Percentiles rank a stretch among this genome's conserved stretches.
Evolutionary conservation across 2,113 vertebrate genomes (phyloP).

Genomic region (Tretioscincus oriximinensis): DNA sequence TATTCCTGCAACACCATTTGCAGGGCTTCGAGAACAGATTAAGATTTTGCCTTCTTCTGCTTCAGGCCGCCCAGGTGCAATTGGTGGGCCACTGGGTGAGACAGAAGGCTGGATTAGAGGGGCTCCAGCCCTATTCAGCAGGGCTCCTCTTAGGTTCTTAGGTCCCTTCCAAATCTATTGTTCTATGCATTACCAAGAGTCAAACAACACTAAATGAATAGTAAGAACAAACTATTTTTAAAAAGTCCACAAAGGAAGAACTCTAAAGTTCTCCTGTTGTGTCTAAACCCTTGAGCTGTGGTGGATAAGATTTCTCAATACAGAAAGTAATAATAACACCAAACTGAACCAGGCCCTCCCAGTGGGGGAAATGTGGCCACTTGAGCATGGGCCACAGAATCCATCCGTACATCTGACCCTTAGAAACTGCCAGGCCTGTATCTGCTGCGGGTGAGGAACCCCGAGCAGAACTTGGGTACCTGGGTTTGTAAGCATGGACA

Average conservation of each 20-base stretch:
- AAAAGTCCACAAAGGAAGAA: neutral
- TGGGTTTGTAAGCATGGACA: constrained; percentile 37
- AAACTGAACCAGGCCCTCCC: neutral
- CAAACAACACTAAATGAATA: too few relatives aligned
- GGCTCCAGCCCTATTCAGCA: too few relatives aligned
- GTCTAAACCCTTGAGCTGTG: neutral
- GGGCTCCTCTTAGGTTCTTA: too few relatives aligned
- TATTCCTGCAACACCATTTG: too few relatives aligned
- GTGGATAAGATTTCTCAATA: neutral
- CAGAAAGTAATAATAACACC: neutral
- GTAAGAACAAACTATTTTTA: too few relatives aligned
- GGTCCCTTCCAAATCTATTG: too few relatives aligned
- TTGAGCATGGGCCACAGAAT: neutral
- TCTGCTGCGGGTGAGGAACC: constrained; percentile 34
- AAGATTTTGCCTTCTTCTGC: too few relatives aligned
- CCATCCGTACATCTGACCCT: constrained; percentile 35
- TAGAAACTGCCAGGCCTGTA: constrained; percentile 30
- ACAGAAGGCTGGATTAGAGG: too few relatives aligned
- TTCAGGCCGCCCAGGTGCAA: too few relatives aligned
- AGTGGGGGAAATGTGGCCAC: neutral
- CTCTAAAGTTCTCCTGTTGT: neutral
- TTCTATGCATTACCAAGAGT: too few relatives aligned
- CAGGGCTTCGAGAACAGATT: too few relatives aligned
- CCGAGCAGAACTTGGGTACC: constrained; percentile 23
- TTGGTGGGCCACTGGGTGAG: too few relatives aligned